Evolutionary conservation across 1,140 invertebrate genomes (phyloP).

Genomic region (Conopomorpha cramerella): DNA sequence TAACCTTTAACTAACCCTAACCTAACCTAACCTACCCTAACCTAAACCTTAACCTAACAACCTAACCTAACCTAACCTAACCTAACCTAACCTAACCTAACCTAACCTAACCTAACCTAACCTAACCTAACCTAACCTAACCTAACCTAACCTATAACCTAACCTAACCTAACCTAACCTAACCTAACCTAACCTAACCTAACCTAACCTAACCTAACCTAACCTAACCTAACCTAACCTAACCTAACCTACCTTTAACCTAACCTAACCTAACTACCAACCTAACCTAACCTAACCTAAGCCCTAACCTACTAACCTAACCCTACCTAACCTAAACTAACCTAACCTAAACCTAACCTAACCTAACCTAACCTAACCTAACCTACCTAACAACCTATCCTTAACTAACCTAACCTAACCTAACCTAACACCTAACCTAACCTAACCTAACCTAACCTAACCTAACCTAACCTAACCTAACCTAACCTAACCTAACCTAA

Average conservation of each 20-base stretch:
- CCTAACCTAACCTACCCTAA: background rate
- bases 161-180: background rate
- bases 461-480: slow-evolving; percentile 10
- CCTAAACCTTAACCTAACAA: background rate
- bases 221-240: background rate
- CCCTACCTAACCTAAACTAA: slow-evolving; percentile 20
- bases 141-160: slow-evolving; percentile 1
- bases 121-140: slow-evolving; percentile 1
- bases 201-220: background rate
- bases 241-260: slow-evolving; percentile 19
- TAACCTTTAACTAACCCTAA: background rate
- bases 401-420: slow-evolving; percentile 8
- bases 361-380: slow-evolving; percentile 10
- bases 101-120: background rate
- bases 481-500: slow-evolving; percentile 16
- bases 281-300: slow-evolving; percentile 21
- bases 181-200: background rate
- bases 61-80: background rate
- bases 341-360: slow-evolving; percentile 11
- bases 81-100: slow-evolving; percentile 1
- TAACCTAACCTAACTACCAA: slow-evolving; percentile 13
- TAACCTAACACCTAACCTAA: slow-evolving; percentile 8
- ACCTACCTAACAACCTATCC: no score
- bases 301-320: slow-evolving; percentile 19
- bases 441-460: slow-evolving; percentile 11